Conservation (phyloP, 2,113 vertebrate species). For the Xiphias gladius region DNA sequence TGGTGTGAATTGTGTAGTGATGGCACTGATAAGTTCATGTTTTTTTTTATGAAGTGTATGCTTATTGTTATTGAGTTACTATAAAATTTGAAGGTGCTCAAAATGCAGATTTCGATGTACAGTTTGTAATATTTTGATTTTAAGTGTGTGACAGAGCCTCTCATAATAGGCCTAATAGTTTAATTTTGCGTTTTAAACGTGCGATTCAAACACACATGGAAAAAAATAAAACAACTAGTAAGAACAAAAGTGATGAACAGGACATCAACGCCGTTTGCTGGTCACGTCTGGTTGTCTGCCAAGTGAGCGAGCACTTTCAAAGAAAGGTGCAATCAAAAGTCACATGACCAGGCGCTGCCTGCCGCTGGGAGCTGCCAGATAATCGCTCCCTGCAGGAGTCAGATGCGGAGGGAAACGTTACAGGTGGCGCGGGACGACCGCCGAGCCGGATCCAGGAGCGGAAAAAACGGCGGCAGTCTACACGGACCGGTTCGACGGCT, state of each 20-base stretch:
- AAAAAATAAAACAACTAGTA: neutral
- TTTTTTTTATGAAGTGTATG: neutral
- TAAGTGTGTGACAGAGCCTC: neutral
- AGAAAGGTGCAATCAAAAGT: conserved; percentile 49
- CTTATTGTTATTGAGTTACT: neutral
- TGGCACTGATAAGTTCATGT: no score
- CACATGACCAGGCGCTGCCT: conserved; percentile 58
- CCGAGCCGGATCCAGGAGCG: neutral
- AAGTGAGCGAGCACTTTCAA: neutral
- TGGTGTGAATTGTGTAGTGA: neutral
- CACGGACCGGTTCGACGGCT: neutral
- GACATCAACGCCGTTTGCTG: no score
- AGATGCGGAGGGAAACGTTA: conserved; percentile 41
- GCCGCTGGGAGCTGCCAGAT: conserved; percentile 9
- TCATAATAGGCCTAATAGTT: neutral
- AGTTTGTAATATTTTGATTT: neutral
- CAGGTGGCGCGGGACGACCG: conserved; percentile 63
- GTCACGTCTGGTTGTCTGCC: conserved; percentile 18
- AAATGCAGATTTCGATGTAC: neutral
- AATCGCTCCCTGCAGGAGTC: conserved; percentile 52
- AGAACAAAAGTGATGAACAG: no score
- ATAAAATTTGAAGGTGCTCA: neutral
- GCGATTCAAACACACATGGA: neutral
- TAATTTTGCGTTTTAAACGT: neutral
- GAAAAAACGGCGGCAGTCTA: neutral